Evolutionary conservation across 2,797 vertebrate genomes (phyloP), one percentile per base, ranked within the genome.

Genomic region (Alfaro cultratus): DNA sequence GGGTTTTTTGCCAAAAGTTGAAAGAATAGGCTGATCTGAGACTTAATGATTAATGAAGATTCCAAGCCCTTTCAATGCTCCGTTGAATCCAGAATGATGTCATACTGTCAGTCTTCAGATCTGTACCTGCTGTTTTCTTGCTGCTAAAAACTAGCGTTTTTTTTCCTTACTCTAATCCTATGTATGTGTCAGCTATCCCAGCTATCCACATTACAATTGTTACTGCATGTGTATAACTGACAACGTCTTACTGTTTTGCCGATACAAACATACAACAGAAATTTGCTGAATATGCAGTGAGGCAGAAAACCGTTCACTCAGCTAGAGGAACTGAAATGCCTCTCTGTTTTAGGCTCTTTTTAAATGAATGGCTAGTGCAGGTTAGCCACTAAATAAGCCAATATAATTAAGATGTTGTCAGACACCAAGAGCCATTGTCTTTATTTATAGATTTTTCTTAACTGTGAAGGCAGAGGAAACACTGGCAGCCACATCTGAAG

Each of bases 41-140:
- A 85, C 82, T 89, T 86, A 86, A 72, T 90, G 92, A 91, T 92
- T 89, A 92, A 88, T 89, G 53, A 15, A 83, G 73, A 79, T 12
- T 86, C 88, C 88, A 89, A 87, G 76, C 71, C 76, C 71, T 81
- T 53, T 45, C 64, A 80, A 64, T 23, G 75, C 70, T 55, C 62
- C 0, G 0, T 16, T 67, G 57, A 78, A 70, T 80, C 76, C 34
- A 41, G 49, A 53, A 43, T 23, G 70, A 81, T 51, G 18, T 47
- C 16, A 13, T 74, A 1, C 68, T 43, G 26, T 18, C 34, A 36
- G 53, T 81, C 53, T 34, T 81, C 39, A 67, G 23, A 74, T 9
- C 7, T 60, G 21, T 34, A 18, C 45, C 57, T 64, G 18, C 8
- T 67, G 76, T 72, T 34, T 23, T 43, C 26, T 31, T 16, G 0